A percentile compares a stretch with the other conserved stretches of the same genome.
Evolutionary conservation across 2,888 invertebrate genomes (phyloP).

Genomic region (Unio delphinus): DNA sequence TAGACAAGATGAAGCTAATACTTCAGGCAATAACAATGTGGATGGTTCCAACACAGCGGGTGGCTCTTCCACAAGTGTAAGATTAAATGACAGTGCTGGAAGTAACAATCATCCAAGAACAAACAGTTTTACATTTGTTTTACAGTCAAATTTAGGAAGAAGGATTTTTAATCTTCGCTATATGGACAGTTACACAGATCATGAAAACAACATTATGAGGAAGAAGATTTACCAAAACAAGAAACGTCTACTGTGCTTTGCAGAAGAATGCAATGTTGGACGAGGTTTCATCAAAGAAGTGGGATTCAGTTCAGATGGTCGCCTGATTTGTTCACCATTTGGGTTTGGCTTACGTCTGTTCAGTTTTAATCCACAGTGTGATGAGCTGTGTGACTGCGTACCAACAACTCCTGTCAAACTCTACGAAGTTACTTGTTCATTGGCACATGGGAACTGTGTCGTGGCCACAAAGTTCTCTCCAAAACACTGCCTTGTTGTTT

Average conservation of each 20-base stretch:
- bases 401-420: constrained; percentile 75
- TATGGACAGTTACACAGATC: constrained; percentile 31
- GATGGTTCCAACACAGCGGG: constrained; percentile 2
- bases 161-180: constrained; percentile 31
- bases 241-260: constrained; percentile 85
- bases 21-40: constrained; percentile 3
- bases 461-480: constrained; percentile 93
- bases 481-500: constrained; percentile 86
- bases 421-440: constrained; percentile 79
- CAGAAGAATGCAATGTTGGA: constrained; percentile 89
- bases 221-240: constrained; percentile 76
- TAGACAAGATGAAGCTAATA: not conserved
- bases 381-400: constrained; percentile 83
- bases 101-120: constrained; percentile 10
- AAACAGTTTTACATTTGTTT: constrained; percentile 31
- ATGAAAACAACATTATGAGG: constrained; percentile 20
- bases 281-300: constrained; percentile 94
- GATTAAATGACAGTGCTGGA: not conserved
- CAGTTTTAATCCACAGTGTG: constrained; percentile 83
- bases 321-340: constrained; percentile 91
- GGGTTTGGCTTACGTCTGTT: constrained; percentile 89
- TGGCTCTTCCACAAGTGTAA: constrained; percentile 8
- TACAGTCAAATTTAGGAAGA: constrained; percentile 29
- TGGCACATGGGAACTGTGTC: constrained; percentile 87
- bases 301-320: constrained; percentile 91